phyloP scores from a whole-genome alignment of 2,888 invertebrate genomes.

The Dromius quadrimaculatus region DNA sequence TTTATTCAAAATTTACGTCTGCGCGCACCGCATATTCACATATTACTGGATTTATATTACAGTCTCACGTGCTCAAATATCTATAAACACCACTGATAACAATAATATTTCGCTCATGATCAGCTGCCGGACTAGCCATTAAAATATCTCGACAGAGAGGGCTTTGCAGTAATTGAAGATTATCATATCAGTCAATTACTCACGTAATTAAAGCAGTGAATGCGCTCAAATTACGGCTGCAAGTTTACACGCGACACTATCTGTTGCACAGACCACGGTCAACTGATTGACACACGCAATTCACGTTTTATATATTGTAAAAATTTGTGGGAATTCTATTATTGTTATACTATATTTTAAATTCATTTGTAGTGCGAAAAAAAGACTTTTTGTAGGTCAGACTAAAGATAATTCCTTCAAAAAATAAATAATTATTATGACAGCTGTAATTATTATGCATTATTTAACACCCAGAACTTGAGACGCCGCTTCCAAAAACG shows the following conservation, averaged over 20 bases:
- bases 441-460: too few species aligned
- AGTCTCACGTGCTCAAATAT: constrained; percentile 45
- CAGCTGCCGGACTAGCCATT: background rate
- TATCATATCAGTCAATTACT: constrained; percentile 39
- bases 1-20: constrained; percentile 1
- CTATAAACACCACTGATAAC: constrained; percentile 50
- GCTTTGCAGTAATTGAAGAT: constrained; percentile 26
- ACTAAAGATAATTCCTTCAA: too few species aligned
- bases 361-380: too few species aligned
- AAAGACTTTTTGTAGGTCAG: too few species aligned
- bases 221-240: background rate
- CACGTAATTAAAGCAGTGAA: constrained; percentile 7
- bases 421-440: too few species aligned
- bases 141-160: constrained; percentile 4
- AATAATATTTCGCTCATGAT: constrained; percentile 43
- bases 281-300: constrained; percentile 48
- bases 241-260: constrained; percentile 17
- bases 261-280: constrained; percentile 31
- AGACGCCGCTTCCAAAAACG: too few species aligned
- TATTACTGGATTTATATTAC: constrained; percentile 36
- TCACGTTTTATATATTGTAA: constrained; percentile 46
- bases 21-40: constrained; percentile 29
- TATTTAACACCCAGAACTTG: too few species aligned
- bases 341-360: too few species aligned
- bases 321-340: constrained; percentile 35